These are phyloP conservation scores for Eupithecia tripunctaria DNA, from an alignment of 2,888 invertebrate species.

Conservation along the genomic window DNA sequence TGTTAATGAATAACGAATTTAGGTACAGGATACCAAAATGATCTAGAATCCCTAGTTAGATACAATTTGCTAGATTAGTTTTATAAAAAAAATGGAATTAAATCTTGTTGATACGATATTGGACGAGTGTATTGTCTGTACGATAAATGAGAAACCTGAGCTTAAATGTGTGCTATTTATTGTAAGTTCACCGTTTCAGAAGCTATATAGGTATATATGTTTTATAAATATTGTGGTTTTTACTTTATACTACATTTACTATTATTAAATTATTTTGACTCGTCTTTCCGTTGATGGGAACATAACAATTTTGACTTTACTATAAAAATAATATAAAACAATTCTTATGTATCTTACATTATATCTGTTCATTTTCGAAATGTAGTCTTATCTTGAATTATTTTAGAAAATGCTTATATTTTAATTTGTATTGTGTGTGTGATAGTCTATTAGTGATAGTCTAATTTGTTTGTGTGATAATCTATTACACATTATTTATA, in stretches of 20 bases:
- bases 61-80: neutral
- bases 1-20: neutral
- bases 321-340: too few relatives aligned
- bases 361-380: neutral
- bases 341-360: too few relatives aligned
- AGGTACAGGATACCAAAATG: neutral
- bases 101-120: neutral
- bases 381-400: neutral
- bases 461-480: too few relatives aligned
- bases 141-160: neutral
- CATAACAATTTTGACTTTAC: neutral
- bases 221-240: too few relatives aligned
- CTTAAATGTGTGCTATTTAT: neutral
- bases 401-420: neutral
- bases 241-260: neutral
- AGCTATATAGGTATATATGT: conserved; percentile 21
- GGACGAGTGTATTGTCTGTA: neutral
- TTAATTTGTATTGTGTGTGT: neutral
- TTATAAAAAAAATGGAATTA: neutral
- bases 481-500: neutral
- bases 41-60: neutral
- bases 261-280: neutral
- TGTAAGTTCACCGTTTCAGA: neutral
- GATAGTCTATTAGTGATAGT: neutral
- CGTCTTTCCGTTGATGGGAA: neutral